Evolutionary conservation across 2,888 invertebrate species (phyloP).

Genomic region (Priocnemis perturbator): DNA sequence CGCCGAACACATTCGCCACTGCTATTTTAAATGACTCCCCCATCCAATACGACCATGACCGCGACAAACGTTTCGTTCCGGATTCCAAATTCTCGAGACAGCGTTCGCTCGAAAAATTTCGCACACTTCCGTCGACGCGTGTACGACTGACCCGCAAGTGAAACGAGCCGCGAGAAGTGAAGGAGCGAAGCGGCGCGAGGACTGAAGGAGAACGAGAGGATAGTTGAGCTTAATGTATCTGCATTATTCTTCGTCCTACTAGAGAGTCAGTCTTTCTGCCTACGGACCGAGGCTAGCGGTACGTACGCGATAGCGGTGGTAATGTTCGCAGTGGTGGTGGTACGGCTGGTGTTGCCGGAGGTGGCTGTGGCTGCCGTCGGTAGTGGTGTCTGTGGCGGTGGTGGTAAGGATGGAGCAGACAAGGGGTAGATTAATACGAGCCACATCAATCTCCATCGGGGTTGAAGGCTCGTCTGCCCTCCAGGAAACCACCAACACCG

Average conservation of each 20-base stretch:
- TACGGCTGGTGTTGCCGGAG: neutral
- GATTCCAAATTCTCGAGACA: no score
- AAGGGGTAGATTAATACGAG: conserved; percentile 63
- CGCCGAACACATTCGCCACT: no score
- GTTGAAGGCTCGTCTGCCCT: conserved; percentile 52
- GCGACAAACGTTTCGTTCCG: no score
- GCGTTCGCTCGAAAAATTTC: no score
- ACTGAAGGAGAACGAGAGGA: neutral
- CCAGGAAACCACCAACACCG: conserved; percentile 36
- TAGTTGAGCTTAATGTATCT: conserved; percentile 46
- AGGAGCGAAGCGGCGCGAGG: neutral
- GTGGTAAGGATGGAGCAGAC: conserved; percentile 43
- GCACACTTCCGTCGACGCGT: no score
- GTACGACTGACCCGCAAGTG: no score
- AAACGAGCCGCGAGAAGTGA: no score
- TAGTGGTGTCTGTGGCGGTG: neutral
- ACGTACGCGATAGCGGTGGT: neutral
- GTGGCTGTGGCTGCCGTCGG: neutral
- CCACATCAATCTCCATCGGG: conserved; percentile 67
- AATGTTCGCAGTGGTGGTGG: neutral
- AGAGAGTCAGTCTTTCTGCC: conserved; percentile 9
- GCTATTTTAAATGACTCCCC: no score
- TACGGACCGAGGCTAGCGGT: neutral
- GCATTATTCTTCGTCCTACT: conserved; percentile 58
- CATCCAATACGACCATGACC: no score